A percentile compares a stretch with the other conserved stretches of the same genome.
Evolutionary conservation across 2,113 vertebrate genomes (phyloP).

Genomic region (Micronycteris hirsuta): DNA sequence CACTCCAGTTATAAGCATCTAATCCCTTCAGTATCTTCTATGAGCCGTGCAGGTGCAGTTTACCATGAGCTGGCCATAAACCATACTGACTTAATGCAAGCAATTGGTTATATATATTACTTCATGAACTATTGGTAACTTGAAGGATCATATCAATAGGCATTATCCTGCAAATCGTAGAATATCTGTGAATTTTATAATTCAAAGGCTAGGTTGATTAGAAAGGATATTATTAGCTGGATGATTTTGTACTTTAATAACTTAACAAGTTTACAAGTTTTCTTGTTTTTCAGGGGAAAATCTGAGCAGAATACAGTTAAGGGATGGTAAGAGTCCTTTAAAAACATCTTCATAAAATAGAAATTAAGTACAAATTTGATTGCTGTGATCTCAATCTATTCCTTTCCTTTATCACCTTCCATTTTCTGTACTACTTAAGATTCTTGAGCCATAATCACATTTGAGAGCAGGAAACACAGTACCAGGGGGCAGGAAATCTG

Average conservation of each 20-base stretch:
- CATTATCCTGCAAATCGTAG: neutral
- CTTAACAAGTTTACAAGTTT: neutral
- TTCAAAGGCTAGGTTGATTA: neutral
- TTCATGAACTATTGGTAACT: neutral
- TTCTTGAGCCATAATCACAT: neutral
- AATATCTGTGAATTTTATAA: neutral
- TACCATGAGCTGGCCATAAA: neutral
- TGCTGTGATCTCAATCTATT: neutral
- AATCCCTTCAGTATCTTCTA: neutral
- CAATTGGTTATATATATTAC: neutral
- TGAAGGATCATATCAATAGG: neutral
- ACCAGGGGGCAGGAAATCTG: neutral
- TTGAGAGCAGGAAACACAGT: neutral
- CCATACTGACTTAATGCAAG: neutral
- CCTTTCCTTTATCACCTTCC: neutral
- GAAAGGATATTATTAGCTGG: neutral
- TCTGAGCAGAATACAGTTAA: neutral
- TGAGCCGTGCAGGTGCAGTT: neutral
- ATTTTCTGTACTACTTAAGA: neutral
- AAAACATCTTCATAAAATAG: conserved; percentile 24
- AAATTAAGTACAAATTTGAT: neutral
- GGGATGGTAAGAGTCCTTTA: neutral
- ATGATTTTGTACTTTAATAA: neutral
- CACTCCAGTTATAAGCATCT: neutral
- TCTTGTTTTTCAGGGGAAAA: conserved; percentile 8